Percentiles rank a stretch among this genome's conserved stretches.
phyloP scores from a whole-genome alignment of 2,888 invertebrate species.

The Catocala nupta region DNA sequence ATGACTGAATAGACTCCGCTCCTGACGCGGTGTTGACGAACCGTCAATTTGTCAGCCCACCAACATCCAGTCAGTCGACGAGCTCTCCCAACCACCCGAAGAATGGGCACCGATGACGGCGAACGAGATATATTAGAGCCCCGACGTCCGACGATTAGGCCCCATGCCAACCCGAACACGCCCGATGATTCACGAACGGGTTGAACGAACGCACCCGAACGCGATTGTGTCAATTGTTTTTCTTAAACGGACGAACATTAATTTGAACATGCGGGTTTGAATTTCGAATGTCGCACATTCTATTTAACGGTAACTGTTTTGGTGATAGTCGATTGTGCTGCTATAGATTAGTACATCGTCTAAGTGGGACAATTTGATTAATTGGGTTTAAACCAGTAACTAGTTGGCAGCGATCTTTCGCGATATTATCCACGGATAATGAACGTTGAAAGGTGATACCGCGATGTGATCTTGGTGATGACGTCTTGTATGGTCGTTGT shows the following conservation, averaged over 20 bases:
- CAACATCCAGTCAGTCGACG: constrained; percentile 82
- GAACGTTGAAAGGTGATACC: constrained; percentile 41
- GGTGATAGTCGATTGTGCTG: constrained; percentile 45
- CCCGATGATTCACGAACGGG: constrained; percentile 81
- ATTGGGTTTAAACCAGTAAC: constrained; percentile 27
- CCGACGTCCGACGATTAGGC: constrained; percentile 83
- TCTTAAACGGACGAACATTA: constrained; percentile 78
- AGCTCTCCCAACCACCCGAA: constrained; percentile 76
- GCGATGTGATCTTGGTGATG: constrained; percentile 38
- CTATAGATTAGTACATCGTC: constrained; percentile 34
- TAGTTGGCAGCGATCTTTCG: constrained; percentile 33
- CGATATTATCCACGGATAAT: constrained; percentile 28
- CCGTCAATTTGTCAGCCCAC: constrained; percentile 83
- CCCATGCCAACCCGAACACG: constrained; percentile 76
- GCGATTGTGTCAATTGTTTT: constrained; percentile 80
- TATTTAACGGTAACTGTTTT: constrained; percentile 52
- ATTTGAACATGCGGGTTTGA: constrained; percentile 79
- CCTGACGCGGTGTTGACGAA: constrained; percentile 63
- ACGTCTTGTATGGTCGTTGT: constrained; percentile 22
- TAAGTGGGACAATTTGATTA: constrained; percentile 43
- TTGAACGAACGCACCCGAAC: constrained; percentile 72
- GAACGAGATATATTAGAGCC: constrained; percentile 78
- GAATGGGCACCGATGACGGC: constrained; percentile 84
- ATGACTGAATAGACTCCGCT: constrained; percentile 60
- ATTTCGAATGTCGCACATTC: constrained; percentile 67